Evolutionary conservation across 2,888 invertebrate species (phyloP).

Genomic region (Hyppa rectilinea): DNA sequence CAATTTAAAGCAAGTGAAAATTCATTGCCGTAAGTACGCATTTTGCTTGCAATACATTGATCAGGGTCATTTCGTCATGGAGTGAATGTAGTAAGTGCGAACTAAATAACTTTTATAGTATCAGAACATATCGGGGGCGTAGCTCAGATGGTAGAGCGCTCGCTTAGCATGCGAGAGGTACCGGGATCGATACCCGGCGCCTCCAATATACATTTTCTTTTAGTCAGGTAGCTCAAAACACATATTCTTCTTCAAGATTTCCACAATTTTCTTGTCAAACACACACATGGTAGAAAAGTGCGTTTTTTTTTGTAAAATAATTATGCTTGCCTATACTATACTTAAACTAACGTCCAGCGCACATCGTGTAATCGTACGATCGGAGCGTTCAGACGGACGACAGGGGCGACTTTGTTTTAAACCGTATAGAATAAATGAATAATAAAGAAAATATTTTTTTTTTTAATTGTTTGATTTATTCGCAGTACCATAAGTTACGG

Average conservation of each 20-base stretch:
- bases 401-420: no score
- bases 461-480: no score
- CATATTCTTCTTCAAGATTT: background rate
- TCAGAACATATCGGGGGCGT: constrained; percentile 84
- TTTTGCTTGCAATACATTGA: background rate
- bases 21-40: no score
- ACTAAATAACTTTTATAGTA: constrained; percentile 50
- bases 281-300: background rate
- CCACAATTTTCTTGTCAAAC: background rate
- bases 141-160: constrained; percentile 91
- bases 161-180: constrained; percentile 91
- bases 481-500: no score
- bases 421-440: no score
- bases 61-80: background rate
- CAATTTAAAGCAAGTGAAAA: no score
- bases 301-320: background rate
- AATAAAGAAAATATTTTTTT: no score
- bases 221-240: no score
- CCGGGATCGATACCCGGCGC: constrained; percentile 90
- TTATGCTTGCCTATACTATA: background rate
- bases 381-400: no score
- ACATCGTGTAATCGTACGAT: no score
- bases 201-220: no score
- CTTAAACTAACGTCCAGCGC: background rate
- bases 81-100: constrained; percentile 1